These are phyloP conservation scores for Lysandra bellargus DNA, from an alignment of 2,888 invertebrate genomes.

Conservation along the genomic window DNA sequence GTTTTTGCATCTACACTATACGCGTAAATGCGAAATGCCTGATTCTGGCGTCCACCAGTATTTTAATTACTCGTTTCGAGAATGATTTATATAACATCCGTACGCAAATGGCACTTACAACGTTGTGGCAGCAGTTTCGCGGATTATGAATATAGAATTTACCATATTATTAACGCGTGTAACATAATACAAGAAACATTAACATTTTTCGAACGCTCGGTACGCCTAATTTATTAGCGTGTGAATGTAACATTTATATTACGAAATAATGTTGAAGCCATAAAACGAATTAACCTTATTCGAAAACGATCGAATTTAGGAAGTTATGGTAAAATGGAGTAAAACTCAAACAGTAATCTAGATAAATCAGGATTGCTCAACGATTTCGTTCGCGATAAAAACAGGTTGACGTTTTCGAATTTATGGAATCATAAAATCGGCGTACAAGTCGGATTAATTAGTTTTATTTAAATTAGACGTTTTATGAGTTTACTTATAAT, in stretches of 20 bases:
- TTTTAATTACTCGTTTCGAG: conserved; percentile 79
- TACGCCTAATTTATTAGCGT: conserved; percentile 24
- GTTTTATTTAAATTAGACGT: conserved; percentile 17
- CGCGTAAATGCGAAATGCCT: conserved; percentile 68
- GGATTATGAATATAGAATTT: conserved; percentile 34
- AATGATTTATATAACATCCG: conserved; percentile 73
- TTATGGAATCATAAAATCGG: conserved; percentile 25
- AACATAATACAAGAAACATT: conserved; percentile 32
- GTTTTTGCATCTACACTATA: conserved; percentile 52
- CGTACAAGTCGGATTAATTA: conserved; percentile 28
- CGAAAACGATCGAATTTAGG: conserved; percentile 32
- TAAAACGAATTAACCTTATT: conserved; percentile 30
- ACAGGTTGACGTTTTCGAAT: conserved; percentile 17
- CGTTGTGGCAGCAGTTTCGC: conserved; percentile 51
- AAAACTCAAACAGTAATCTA: conserved; percentile 19
- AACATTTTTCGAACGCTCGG: conserved; percentile 35
- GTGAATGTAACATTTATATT: conserved; percentile 32
- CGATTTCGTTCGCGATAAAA: background rate
- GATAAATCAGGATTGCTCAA: background rate
- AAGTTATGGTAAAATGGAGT: conserved; percentile 27
- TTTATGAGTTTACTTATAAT: conserved; percentile 24
- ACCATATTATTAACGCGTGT: conserved; percentile 7
- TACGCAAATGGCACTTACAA: conserved; percentile 56
- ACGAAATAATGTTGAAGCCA: conserved; percentile 30
- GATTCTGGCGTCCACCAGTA: conserved; percentile 73